Evolutionary conservation across 2,113 vertebrate genomes (phyloP), one percentile per base, ranked within the genome.

Genomic region (Balaenoptera acutorostrata): DNA sequence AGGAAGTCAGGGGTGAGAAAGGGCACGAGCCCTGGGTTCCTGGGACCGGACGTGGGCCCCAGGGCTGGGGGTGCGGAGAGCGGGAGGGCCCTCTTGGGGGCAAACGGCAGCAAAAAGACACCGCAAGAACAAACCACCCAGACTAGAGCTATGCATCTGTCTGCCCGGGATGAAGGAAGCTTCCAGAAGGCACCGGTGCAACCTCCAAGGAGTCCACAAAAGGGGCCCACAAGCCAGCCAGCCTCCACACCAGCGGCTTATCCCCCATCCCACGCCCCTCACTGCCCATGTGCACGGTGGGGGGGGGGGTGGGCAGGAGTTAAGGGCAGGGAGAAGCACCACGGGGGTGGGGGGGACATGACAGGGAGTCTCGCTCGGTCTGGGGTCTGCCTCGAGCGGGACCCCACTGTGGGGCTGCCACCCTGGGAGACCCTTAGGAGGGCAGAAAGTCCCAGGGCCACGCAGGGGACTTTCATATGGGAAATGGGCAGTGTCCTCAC

Each of bases 211-310:
- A 71, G 52, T 14, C 68, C 68, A 52, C 23, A 15, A 27, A 77
- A 77, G 29, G 6, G 13, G 63, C 7, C 52, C 36, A n/a, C 0
- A 1, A 93, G 55, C 49, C 25, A 64, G 71, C 75, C 8, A 14
- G 23, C 4, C 46, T 49, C 49, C 15, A 7, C 1, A 8, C 72
- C 85, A 82, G 80, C 72, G 13, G 80, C 64, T 4, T 29, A 2
- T 57, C 72, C n/a, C 4, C 57, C 4, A 0, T 27, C 27, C 13
- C 13, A 1, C 0, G 9, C n/a, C 71, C 33, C 36, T 15, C n/a
- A 8, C 29, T 5, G 8, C 44, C 64, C 57, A 2, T 1, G 10
- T 17, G 61, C 4, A 1, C 49, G 29, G 69, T 20, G 49, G 0
- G 4, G 1, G 21, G 75, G 31, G 18, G 27, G 33, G 27, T n/a